A percentile compares a stretch with the other conserved stretches of the same genome.
These are phyloP conservation scores for Capromys pilorides DNA, from an alignment of 2,797 vertebrate genomes.

Conservation along the genomic window DNA sequence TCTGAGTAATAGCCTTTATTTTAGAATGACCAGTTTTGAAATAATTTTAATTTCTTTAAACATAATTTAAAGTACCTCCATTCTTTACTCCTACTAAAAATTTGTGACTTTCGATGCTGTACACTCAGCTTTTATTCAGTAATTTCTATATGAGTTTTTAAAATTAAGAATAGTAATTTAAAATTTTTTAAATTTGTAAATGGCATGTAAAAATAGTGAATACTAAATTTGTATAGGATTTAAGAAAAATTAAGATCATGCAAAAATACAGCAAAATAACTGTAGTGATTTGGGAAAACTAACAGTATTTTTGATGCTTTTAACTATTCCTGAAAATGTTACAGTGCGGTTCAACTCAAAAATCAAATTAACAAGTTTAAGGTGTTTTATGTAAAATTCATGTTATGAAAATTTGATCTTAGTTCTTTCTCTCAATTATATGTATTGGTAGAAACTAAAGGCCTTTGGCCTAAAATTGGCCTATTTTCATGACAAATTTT, in stretches of 20 bases:
- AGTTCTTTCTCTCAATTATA: slow-evolving; percentile 36
- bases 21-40: slow-evolving; percentile 23
- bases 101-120: slow-evolving; percentile 27
- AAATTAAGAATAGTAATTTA: slow-evolving; percentile 34
- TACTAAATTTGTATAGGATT: slow-evolving; percentile 61
- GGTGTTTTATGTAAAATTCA: slow-evolving; percentile 52
- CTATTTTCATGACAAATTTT: slow-evolving; percentile 32
- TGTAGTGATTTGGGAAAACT: background rate
- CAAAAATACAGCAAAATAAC: slow-evolving; percentile 39
- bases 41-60: slow-evolving; percentile 37
- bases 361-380: slow-evolving; percentile 58
- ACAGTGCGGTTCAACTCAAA: background rate
- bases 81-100: slow-evolving; percentile 21
- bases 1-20: slow-evolving; percentile 47
- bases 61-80: slow-evolving; percentile 15
- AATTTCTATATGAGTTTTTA: slow-evolving; percentile 54
- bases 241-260: slow-evolving; percentile 35
- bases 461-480: slow-evolving; percentile 32
- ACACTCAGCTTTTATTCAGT: slow-evolving; percentile 50
- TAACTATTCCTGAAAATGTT: slow-evolving; percentile 41
- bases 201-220: slow-evolving; percentile 5
- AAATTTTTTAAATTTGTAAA: slow-evolving; percentile 40
- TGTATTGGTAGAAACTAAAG: slow-evolving; percentile 34
- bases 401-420: slow-evolving; percentile 28
- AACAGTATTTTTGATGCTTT: slow-evolving; percentile 47